Evolutionary conservation across 2,797 vertebrate genomes (phyloP), one percentile per base, ranked within the genome.

Genomic region (Pristis pectinata): DNA sequence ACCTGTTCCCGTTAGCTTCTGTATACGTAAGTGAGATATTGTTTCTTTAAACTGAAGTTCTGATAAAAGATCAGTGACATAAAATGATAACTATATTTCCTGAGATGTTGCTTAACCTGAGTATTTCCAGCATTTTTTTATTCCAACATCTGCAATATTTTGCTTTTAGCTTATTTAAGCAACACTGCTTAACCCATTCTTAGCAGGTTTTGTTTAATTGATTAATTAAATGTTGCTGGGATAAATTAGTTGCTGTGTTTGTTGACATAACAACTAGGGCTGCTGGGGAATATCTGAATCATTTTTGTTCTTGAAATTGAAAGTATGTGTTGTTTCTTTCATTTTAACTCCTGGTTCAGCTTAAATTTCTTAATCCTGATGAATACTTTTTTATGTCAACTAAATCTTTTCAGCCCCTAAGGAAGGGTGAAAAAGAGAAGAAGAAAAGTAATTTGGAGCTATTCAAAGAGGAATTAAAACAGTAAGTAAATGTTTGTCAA

Each of bases 391-490:
- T 89, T 10, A 93, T 53, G 49, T 53, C 5, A 74, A 56, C 9
- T 30, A 49, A 13, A 72, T 95, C 96, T 96, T 96, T 97, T 61
- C 91, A 99, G 99, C 95, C 97, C 95, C 95, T 97, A 95, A 99
- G 99, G 97, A 99, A 99, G 96, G 96, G 95, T 95, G 99, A 99
- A 96, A 99, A 99, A 96, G 99, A 99, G 96, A 99, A 99, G 97
- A 99, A 99, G 97, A 99, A 99, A 96, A 99, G 99, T 96, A 99
- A 99, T 97, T 97, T 99, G 97, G 99, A 99, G 96, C 98, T 99
- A 94, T 99, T 99, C 95, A 99, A 99, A 97, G 99, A 99, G 97
- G 99, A 99, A 97, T 96, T 99, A 74, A 99, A 99, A 96, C 98
- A 99, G 99, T 99, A 97, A 97, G 98, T 97, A 37, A 67, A 24